These are phyloP conservation scores for Tipula lateralis DNA, from an alignment of 2,888 invertebrate species.

Conservation along the genomic window DNA sequence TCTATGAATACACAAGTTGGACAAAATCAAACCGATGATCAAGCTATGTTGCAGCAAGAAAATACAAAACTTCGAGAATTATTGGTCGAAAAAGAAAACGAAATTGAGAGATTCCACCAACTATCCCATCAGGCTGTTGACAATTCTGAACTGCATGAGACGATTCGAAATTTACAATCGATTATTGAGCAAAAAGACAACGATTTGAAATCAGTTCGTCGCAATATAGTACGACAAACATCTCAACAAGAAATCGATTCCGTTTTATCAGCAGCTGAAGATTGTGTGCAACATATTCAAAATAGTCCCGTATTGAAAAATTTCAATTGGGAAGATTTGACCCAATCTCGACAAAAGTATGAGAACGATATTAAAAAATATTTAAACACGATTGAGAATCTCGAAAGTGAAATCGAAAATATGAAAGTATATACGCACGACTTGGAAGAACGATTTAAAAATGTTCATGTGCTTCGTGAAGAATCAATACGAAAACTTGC, in stretches of 20 bases:
- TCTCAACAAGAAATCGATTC: not conserved
- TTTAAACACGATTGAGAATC: slow-evolving; percentile 48
- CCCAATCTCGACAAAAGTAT: not conserved
- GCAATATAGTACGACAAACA: not conserved
- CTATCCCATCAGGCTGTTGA: slow-evolving; percentile 32
- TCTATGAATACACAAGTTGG: slow-evolving; percentile 45
- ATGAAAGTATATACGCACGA: slow-evolving; percentile 47
- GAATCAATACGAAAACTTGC: slow-evolving; percentile 37
- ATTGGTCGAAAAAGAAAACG: slow-evolving; percentile 50
- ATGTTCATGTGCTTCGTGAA: slow-evolving; percentile 39
- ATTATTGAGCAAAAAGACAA: slow-evolving; percentile 38
- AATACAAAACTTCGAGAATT: slow-evolving; percentile 55
- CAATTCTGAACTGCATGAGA: slow-evolving; percentile 38
- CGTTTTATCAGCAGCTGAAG: not conserved
- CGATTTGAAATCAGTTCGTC: slow-evolving; percentile 33
- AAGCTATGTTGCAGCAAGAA: slow-evolving; percentile 51
- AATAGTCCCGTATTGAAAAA: not conserved
- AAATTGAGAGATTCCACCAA: slow-evolving; percentile 25
- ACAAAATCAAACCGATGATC: slow-evolving; percentile 50
- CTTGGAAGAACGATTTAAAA: slow-evolving; percentile 44
- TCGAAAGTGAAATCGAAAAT: slow-evolving; percentile 47
- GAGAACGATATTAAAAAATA: slow-evolving; percentile 38
- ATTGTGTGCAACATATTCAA: slow-evolving; percentile 12
- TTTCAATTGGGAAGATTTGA: not conserved
- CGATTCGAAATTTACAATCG: slow-evolving; percentile 36